Evolutionary conservation across 1,140 invertebrate genomes (phyloP).

Genomic region (Drosophila burlai): DNA sequence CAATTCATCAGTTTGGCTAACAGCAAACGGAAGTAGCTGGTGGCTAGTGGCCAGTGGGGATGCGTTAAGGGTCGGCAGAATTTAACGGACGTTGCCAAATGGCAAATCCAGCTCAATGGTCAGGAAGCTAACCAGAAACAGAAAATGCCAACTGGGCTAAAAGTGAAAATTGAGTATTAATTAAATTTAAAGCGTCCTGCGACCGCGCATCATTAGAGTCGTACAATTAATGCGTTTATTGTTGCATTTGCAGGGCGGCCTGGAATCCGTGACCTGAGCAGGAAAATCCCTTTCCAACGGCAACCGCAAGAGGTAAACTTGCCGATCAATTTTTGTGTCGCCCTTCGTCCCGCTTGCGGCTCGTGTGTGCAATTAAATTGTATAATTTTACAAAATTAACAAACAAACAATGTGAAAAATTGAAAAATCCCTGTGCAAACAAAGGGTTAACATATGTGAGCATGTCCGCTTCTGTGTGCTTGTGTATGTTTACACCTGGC

Average conservation of each 20-base stretch:
- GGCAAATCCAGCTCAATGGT: conserved; percentile 15
- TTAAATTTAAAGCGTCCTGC: conserved; percentile 70
- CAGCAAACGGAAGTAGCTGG: conserved; percentile 18
- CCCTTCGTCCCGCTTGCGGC: conserved; percentile 27
- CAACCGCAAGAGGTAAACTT: conserved; percentile 70
- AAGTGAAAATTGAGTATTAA: conserved; percentile 76
- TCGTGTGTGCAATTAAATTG: conserved; percentile 76
- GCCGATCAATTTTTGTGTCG: conserved; percentile 44
- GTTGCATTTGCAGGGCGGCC: conserved; percentile 19
- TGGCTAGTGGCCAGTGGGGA: neutral
- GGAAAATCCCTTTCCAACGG: neutral
- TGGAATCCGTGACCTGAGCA: neutral
- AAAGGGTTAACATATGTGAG: conserved; percentile 53
- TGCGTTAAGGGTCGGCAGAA: neutral
- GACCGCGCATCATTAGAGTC: conserved; percentile 74
- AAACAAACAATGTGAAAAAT: conserved; percentile 61
- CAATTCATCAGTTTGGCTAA: conserved; percentile 63
- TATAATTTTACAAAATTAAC: conserved; percentile 81
- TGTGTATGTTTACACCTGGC: conserved; percentile 35
- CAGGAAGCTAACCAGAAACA: conserved; percentile 7
- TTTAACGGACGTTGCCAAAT: neutral
- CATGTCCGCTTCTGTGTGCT: neutral
- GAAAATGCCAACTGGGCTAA: conserved; percentile 65
- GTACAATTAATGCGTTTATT: conserved; percentile 70
- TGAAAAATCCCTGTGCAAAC: conserved; percentile 56